These are phyloP conservation scores for Aix galericulata DNA, from an alignment of 2,113 vertebrate species.

Conservation along the genomic window DNA sequence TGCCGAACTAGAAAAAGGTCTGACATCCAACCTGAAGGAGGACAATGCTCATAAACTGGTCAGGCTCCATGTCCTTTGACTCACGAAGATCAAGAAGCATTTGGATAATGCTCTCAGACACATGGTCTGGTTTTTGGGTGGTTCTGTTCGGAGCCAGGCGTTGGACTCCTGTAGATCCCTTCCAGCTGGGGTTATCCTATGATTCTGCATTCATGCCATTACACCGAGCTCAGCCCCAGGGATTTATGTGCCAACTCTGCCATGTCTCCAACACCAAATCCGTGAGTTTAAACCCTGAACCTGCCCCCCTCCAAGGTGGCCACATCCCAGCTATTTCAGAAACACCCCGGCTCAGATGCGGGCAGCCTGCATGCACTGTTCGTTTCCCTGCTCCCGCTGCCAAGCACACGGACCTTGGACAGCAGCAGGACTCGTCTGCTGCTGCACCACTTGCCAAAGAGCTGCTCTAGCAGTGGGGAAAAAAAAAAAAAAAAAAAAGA, in stretches of 20 bases:
- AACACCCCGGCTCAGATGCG: accelerated
- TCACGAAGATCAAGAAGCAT: too few species aligned
- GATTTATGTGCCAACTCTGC: background rate
- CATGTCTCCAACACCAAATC: background rate
- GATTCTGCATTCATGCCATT: too few species aligned
- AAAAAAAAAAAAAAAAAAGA: background rate
- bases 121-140: too few species aligned
- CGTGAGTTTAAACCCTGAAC: background rate
- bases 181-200: too few species aligned
- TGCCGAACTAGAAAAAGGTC: background rate
- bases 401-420: background rate
- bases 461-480: background rate
- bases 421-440: background rate
- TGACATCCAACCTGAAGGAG: background rate
- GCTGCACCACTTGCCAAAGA: background rate
- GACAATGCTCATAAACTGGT: background rate
- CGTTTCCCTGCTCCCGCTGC: background rate
- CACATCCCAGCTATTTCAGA: background rate
- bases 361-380: accelerated
- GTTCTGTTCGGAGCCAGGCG: too few species aligned
- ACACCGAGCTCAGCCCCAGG: background rate
- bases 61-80: background rate
- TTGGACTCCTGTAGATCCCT: too few species aligned
- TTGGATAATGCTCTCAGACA: too few species aligned
- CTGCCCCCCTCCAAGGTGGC: background rate